These are phyloP conservation scores for Myzus persicae DNA, from an alignment of 1,140 invertebrate genomes.

Conservation along the genomic window DNA sequence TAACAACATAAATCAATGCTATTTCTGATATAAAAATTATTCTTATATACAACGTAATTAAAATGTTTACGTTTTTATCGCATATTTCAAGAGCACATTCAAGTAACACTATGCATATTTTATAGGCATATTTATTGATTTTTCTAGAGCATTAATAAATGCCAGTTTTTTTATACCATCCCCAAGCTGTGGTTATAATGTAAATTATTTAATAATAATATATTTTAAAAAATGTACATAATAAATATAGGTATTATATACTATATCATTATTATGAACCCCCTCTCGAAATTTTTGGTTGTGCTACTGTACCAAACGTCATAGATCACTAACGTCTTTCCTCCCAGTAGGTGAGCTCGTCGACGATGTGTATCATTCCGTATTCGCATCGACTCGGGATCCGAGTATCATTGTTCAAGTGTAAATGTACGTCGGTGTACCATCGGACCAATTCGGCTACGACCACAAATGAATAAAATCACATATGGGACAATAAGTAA, in stretches of 20 bases:
- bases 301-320: not conserved
- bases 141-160: no score
- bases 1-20: no score
- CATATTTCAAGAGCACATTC: no score
- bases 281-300: not conserved
- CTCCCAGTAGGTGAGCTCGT: conserved; percentile 28
- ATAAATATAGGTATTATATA: no score
- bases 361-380: not conserved
- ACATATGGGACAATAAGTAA: not conserved
- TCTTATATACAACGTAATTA: no score
- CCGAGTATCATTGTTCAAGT: not conserved
- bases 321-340: conserved; percentile 20
- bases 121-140: no score
- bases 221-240: not conserved
- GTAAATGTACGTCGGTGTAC: not conserved
- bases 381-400: not conserved
- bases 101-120: no score
- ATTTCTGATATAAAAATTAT: no score
- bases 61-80: no score
- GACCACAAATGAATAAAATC: not conserved
- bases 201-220: not conserved
- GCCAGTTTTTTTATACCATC: no score
- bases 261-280: no score
- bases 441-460: not conserved
- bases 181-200: not conserved